Conservation (phyloP, 2,797 vertebrate genomes). For the Masticophis lateralis region DNA sequence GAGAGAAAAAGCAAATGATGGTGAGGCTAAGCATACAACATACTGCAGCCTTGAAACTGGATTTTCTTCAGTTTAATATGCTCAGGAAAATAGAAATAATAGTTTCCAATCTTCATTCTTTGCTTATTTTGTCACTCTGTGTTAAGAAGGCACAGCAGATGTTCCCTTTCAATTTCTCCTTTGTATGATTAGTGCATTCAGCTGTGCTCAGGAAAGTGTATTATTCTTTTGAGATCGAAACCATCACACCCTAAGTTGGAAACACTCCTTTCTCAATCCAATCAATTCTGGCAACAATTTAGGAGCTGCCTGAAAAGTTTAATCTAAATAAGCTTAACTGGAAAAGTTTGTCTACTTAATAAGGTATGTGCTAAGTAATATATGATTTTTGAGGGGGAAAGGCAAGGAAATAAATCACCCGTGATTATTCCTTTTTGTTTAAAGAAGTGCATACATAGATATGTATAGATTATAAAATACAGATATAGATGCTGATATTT, state of each 20-base stretch:
- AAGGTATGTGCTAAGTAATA: conserved; percentile 22
- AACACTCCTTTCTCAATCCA: conserved; percentile 36
- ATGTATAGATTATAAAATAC: neutral
- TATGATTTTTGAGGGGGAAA: neutral
- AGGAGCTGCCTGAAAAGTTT: conserved; percentile 17
- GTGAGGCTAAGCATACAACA: neutral
- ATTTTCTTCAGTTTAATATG: conserved; percentile 46
- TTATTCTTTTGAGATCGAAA: conserved; percentile 48
- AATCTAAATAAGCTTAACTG: conserved; percentile 8
- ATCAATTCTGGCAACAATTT: conserved; percentile 28
- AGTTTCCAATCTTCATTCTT: conserved; percentile 33
- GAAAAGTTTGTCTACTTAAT: conserved; percentile 14
- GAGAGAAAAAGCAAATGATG: conserved; percentile 33
- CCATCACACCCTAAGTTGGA: neutral
- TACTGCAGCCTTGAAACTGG: conserved; percentile 33
- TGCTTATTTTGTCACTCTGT: conserved; percentile 27
- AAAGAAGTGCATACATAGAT: neutral
- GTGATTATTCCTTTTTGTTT: neutral
- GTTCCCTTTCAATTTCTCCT: conserved; percentile 56
- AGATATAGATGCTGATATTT: neutral
- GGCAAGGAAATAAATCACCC: neutral
- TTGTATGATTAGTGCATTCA: conserved; percentile 54
- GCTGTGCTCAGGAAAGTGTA: conserved; percentile 53
- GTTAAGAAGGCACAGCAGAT: conserved; percentile 52
- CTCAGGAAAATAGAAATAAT: conserved; percentile 52